Percentiles rank a stretch among this genome's conserved stretches.
These are phyloP conservation scores for Nesometra sesokonis DNA, from an alignment of 35 echinoderm and acorn worm genomes.

Conservation along the genomic window DNA sequence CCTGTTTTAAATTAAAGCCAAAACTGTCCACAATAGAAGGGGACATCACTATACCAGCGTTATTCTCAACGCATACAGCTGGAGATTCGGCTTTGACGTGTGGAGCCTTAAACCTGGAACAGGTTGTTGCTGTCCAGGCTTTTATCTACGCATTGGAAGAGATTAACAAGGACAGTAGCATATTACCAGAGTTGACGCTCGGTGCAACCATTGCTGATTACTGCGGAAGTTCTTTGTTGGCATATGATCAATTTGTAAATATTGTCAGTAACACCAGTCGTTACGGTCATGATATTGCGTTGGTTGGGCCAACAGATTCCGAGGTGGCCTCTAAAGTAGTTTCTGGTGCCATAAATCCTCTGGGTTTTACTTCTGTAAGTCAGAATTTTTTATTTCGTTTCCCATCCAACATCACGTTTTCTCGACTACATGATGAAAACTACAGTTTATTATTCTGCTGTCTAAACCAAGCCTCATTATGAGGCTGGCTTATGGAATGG, in stretches of 20 bases:
- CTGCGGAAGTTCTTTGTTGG: background rate
- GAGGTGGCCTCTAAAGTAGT: background rate
- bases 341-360: background rate
- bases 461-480: too few relatives aligned
- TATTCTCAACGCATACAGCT: background rate
- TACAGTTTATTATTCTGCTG: too few relatives aligned
- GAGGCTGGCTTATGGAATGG: too few relatives aligned
- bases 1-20: background rate
- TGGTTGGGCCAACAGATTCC: background rate
- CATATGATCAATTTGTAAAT: background rate
- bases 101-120: background rate
- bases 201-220: background rate
- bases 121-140: background rate
- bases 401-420: too few relatives aligned
- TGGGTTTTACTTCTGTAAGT: background rate
- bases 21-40: background rate
- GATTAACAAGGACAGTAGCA: background rate
- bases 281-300: background rate
- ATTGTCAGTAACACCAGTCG: background rate
- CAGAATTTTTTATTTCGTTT: too few relatives aligned
- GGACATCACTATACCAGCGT: background rate
- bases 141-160: background rate
- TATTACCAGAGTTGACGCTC: background rate
- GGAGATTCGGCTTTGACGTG: background rate
- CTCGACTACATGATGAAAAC: too few relatives aligned